phyloP scores from a whole-genome alignment of 2,797 vertebrate genomes.

The Gobio occitaniae region DNA sequence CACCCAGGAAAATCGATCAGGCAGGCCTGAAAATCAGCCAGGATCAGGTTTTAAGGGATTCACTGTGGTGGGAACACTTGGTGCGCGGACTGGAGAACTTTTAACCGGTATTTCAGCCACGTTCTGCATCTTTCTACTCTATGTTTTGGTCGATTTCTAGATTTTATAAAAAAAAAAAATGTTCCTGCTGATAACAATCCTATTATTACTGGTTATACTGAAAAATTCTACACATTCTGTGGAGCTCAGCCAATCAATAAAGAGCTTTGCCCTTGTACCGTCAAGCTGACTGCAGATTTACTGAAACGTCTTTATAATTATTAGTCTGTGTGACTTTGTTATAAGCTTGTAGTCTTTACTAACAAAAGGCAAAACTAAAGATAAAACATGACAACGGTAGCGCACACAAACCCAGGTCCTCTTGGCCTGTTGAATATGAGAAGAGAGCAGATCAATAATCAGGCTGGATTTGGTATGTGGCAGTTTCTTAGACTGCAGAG shows the following conservation, averaged over 20 bases:
- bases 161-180: neutral
- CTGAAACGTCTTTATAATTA: constrained; percentile 53
- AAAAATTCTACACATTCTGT: neutral
- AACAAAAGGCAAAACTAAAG: constrained; percentile 54
- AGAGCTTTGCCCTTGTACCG: neutral
- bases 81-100: constrained; percentile 43
- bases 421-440: constrained; percentile 77
- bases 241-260: neutral
- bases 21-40: constrained; percentile 89
- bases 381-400: constrained; percentile 24
- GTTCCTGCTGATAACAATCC: neutral
- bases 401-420: constrained; percentile 39
- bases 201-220: neutral
- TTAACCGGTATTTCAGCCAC: constrained; percentile 24
- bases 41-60: constrained; percentile 91
- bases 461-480: constrained; percentile 68
- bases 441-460: constrained; percentile 78
- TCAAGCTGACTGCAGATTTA: constrained; percentile 45
- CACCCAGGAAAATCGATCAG: constrained; percentile 91
- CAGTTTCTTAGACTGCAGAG: constrained; percentile 61
- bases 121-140: neutral
- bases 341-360: constrained; percentile 65
- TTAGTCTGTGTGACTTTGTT: constrained; percentile 42
- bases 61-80: constrained; percentile 68
- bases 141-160: neutral